Evolutionary conservation across 2,113 vertebrate species (phyloP).

Genomic region (Dascyllus trimaculatus): DNA sequence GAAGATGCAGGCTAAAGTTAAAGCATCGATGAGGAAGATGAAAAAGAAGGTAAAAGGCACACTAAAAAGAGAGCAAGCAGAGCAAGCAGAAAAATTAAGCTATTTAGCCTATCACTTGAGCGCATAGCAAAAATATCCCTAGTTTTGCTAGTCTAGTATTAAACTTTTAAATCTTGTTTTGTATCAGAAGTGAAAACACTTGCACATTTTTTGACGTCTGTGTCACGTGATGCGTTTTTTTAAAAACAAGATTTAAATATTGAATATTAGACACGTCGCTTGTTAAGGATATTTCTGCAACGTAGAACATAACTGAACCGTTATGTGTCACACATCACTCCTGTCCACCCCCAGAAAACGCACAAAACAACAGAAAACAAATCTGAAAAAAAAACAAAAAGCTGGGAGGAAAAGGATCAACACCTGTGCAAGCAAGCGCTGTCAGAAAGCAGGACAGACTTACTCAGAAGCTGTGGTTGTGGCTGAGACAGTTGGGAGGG

Average conservation of each 20-base stretch:
- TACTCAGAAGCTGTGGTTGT: constrained; percentile 98
- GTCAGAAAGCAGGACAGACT: constrained; percentile 94
- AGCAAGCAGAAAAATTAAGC: constrained; percentile 49
- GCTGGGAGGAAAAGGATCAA: constrained; percentile 58
- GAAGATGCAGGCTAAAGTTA: constrained; percentile 33
- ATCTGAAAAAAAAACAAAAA: constrained; percentile 23
- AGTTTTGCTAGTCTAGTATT: constrained; percentile 42
- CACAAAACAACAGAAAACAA: constrained; percentile 23
- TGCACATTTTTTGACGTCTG: not conserved
- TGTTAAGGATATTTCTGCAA: constrained; percentile 59
- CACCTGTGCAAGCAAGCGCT: constrained; percentile 82
- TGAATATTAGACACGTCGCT: constrained; percentile 49
- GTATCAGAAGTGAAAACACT: constrained; percentile 29
- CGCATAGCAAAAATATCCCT: constrained; percentile 40
- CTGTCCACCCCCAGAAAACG: constrained; percentile 32
- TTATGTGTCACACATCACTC: constrained; percentile 51
- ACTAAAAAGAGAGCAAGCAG: constrained; percentile 54
- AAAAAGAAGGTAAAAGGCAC: constrained; percentile 31
- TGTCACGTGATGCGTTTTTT: constrained; percentile 13
- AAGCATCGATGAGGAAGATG: constrained; percentile 48
- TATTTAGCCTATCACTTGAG: constrained; percentile 43
- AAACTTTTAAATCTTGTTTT: constrained; percentile 62
- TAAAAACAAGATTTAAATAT: constrained; percentile 60
- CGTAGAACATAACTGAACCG: constrained; percentile 37
- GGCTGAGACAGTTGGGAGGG: constrained; percentile 99